Evolutionary conservation across 2,797 vertebrate species (phyloP), one percentile per base, ranked within the genome.

Genomic region (Pangasius sanitwongsei): DNA sequence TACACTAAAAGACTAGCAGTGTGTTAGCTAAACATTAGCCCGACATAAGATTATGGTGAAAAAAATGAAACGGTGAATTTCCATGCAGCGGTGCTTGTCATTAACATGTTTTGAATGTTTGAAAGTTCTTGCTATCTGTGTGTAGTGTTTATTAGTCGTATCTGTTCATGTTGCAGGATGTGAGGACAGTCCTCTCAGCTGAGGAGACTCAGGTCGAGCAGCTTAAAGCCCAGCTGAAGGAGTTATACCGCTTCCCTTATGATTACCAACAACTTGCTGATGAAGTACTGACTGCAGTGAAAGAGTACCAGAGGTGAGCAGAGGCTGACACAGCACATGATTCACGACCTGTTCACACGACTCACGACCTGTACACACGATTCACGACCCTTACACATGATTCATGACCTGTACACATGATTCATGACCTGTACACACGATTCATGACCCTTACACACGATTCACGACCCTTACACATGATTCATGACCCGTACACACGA

Each of bases 251-350:
- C 87, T 97, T 96, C 94, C 95, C 97, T 0, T 95, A 95, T 8
- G 96, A 98, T 88, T 95, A 96, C 0, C 95, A 95, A 67, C 95
- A 94, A 0, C 95, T 98, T 0, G 95, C 97, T 12, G 95, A 97
- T 4, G 95, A 96, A 0, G 95, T 99, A 74, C 93, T 98, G 20
- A 93, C 95, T 6, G 95, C 97, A 34, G 94, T 98, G 87, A 97
- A 95, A 92, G 97, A 97, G n/a, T 97, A 97, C 91, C 97, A 97
- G 91, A 97, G 98, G 98, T 99, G 86, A 93, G 90, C n/a, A 57
- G 61, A 18, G 63, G 84, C 80, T 74, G 23, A n/a, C 87, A 37
- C 34, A 44, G 23, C 89, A 25, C 34, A 44, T 23, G 4, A 37
- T 37, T 23, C 20, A 25, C 11, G 2, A 82, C 31, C 55, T 6